Base-by-base conservation (phyloP, 1,140 invertebrate genomes). In the Drosophila triauraria region DNA sequence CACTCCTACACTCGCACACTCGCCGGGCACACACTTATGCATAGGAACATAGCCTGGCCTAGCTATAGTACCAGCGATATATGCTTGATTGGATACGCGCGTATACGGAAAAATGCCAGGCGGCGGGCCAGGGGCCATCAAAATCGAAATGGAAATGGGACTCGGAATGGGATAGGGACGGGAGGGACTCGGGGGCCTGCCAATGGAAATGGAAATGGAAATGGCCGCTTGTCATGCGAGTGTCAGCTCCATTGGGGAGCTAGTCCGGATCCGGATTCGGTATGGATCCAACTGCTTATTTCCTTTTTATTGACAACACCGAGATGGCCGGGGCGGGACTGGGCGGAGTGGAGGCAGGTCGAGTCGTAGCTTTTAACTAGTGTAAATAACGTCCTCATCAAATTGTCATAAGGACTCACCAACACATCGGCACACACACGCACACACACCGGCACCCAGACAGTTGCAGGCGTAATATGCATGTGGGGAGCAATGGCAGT, bases 331-430 rank as follows among this genome's bases (percentile, higher is more conserved):
- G n/a, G 35, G 27, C 35, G 42, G 42, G 17, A 6, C n/a, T 35
- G 27, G 9, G n/a, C 32, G 20, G 32, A 35, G 32, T 35, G 10
- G 44, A 6, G 5, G 15, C 25, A n/a, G 38, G 53, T 15, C 47
- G 57, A 57, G 60, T 17, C 60, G 46, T 80, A 75, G 85, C 85
- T 90, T 90, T 90, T 90, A 90, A 90, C 85, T 90, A 90, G 85
- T 85, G 85, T 85, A 90, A 90, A 90, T 90, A 90, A 90, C 65
- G 85, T 90, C 85, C 85, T 90, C 85, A 90, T 90, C 85, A 90
- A 90, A 90, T 90, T 90, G 85, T 90, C 85, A 90, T 90, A 90
- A 90, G 85, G 75, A 90, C 75, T 76, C 58, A 67, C 75, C 77
- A 57, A 75, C 60, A 75, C 82, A 82, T 43, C 35, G 57, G 32